Base-by-base conservation (phyloP, 2,113 vertebrate species). In the Lampris incognitus region DNA sequence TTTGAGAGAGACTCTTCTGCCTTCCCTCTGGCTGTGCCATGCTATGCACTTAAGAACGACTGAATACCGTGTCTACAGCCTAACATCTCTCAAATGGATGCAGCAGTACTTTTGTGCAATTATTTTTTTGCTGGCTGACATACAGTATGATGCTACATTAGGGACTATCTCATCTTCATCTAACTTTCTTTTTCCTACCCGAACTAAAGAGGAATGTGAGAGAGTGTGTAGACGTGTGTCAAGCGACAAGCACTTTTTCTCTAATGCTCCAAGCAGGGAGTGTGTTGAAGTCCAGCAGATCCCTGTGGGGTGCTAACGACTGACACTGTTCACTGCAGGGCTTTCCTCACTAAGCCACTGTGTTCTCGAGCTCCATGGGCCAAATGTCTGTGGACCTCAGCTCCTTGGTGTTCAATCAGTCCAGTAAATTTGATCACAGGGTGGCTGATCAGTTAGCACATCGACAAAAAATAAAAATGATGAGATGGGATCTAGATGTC, bases 241-340 rank as follows among this genome's bases (percentile, higher is more conserved):
- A 66, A 6, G 56, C 78, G 68, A 71, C n/a, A 39, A 71, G 69
- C 62, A 39, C 44, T 60, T 58, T 50, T 81, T 58, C 52, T 67
- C 6, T 70, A 66, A 62, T 73, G 60, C 42, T 71, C 81, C 54
- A 72, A 66, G 10, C 49, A 10, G 69, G 75, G 49, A 67, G 48
- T 4, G 1, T 9, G 59, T 61, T n/a, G 56, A 38, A 9, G 72
- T 72, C 68, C 72, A n/a, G 60, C 24, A 42, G 66, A 48, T 49
- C 64, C 81, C 80, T 68, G 75, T 4, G 52, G 78, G 73, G 64
- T 80, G 62, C 42, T 56, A 10, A 62, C 76, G 86, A 84, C 56
- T 78, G 75, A 79, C 87, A 82, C 64, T 37, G 38, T 52, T 84
- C 76, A 77, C 49, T 68, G 55, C 9, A 6, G 38, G 71, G 76